Percentiles rank a stretch among this genome's conserved stretches.
Conservation (phyloP, 2,888 invertebrate genomes). For the Himalopsyche japonica region DNA sequence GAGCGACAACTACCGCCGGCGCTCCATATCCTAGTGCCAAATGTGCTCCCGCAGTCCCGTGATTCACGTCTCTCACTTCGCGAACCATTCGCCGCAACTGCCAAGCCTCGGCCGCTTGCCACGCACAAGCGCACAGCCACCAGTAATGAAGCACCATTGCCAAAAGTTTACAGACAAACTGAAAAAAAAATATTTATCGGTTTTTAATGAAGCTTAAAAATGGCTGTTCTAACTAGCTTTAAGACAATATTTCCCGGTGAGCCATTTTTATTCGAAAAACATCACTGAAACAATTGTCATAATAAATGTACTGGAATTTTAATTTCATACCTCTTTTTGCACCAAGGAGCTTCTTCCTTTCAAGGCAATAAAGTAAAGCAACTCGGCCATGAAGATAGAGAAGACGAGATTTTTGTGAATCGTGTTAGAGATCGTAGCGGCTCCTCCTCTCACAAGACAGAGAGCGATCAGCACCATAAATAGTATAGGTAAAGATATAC, state of each 20-base stretch:
- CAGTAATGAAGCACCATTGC: conserved; percentile 93
- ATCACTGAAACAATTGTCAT: background rate
- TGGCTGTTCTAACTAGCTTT: too few species aligned
- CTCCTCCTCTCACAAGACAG: conserved; percentile 78
- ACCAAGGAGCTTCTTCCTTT: conserved; percentile 80
- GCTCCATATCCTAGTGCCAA: conserved; percentile 90
- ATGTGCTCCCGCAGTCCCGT: conserved; percentile 91
- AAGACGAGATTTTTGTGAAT: conserved; percentile 93
- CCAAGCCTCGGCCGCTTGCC: conserved; percentile 90
- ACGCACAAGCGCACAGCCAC: conserved; percentile 87
- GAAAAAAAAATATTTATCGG: conserved; percentile 41
- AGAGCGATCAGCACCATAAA: conserved; percentile 78
- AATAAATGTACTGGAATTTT: background rate
- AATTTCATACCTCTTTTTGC: conserved; percentile 71
- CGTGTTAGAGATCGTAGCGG: conserved; percentile 87
- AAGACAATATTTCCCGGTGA: too few species aligned
- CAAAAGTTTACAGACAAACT: conserved; percentile 84
- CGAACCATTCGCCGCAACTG: conserved; percentile 93
- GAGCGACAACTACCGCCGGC: conserved; percentile 87
- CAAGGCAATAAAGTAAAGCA: conserved; percentile 84
- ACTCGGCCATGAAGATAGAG: conserved; percentile 83
- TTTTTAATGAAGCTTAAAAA: too few species aligned
- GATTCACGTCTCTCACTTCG: conserved; percentile 94
- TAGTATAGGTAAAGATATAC: conserved; percentile 80
- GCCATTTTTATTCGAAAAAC: too few species aligned